These are phyloP conservation scores for Danio jaintianensis DNA, from an alignment of 2,797 vertebrate genomes.

Conservation along the genomic window DNA sequence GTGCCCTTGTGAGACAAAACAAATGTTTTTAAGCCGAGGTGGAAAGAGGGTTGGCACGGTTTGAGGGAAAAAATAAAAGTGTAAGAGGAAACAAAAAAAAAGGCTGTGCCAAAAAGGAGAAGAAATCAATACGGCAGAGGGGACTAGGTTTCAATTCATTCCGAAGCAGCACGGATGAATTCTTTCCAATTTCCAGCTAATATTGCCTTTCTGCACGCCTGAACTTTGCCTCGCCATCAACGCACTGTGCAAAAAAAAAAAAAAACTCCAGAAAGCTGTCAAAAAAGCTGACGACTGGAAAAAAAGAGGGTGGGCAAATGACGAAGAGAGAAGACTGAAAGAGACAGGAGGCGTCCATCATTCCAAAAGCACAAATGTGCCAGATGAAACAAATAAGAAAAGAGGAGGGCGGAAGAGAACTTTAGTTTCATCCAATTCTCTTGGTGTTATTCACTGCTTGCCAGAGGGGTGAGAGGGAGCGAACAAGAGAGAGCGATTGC, in stretches of 20 bases:
- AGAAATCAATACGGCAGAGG: slow-evolving; percentile 60
- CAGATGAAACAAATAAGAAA: slow-evolving; percentile 38
- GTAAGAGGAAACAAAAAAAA: slow-evolving; percentile 7
- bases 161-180: slow-evolving; percentile 71
- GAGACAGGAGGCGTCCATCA: slow-evolving; percentile 46
- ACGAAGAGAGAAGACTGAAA: background rate
- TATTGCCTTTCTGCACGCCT: slow-evolving; percentile 66
- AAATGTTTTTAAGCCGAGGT: background rate
- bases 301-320: slow-evolving; percentile 40
- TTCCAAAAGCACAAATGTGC: slow-evolving; percentile 24
- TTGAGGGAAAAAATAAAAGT: background rate
- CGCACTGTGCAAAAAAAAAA: slow-evolving; percentile 29
- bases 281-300: slow-evolving; percentile 47
- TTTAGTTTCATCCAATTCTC: slow-evolving; percentile 24
- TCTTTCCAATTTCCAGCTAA: slow-evolving; percentile 72
- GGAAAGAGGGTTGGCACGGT: background rate
- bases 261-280: slow-evolving; percentile 48
- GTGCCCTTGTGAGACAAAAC: slow-evolving; percentile 5
- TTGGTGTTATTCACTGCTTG: slow-evolving; percentile 15
- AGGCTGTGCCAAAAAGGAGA: slow-evolving; percentile 25
- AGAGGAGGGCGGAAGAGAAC: background rate
- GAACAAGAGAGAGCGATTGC: slow-evolving; percentile 20
- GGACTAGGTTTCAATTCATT: slow-evolving; percentile 70
- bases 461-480: background rate
- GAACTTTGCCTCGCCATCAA: slow-evolving; percentile 54